Conservation (phyloP, 2,888 invertebrate genomes). For the Stenotaenia linearis region DNA sequence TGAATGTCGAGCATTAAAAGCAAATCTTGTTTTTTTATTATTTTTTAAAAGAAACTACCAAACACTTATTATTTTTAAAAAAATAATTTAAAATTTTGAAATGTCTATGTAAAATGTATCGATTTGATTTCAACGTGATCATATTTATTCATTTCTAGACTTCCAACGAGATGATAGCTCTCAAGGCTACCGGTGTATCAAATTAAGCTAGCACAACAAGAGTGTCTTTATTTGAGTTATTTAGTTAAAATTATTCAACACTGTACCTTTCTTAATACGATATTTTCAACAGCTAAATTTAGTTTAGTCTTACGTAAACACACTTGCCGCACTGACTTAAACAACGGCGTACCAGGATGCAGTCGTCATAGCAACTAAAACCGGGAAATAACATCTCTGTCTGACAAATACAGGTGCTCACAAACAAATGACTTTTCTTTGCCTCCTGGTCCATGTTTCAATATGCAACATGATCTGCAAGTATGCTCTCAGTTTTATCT, state of each 20-base stretch:
- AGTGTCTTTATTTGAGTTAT: neutral
- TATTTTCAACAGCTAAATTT: neutral
- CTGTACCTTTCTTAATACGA: neutral
- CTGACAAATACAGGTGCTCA: neutral
- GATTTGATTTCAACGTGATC: too few relatives aligned
- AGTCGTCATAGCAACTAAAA: conserved; percentile 6
- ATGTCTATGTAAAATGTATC: too few relatives aligned
- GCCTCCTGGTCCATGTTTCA: neutral
- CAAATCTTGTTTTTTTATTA: too few relatives aligned
- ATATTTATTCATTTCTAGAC: too few relatives aligned
- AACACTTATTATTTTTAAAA: too few relatives aligned
- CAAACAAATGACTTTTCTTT: neutral
- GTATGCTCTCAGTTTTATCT: conserved; percentile 13
- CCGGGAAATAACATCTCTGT: neutral
- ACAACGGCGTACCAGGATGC: neutral
- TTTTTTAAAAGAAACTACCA: too few relatives aligned
- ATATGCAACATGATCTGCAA: neutral
- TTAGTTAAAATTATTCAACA: neutral
- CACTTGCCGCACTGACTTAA: neutral
- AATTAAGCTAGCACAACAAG: neutral
- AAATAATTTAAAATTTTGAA: too few relatives aligned
- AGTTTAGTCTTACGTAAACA: conserved; percentile 6
- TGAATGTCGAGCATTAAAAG: too few relatives aligned
- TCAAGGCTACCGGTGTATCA: too few relatives aligned
- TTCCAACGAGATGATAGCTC: too few relatives aligned